Evolutionary conservation across 1,140 invertebrate genomes (phyloP), one percentile per base, ranked within the genome.

Genomic region (Mamestra configurata): DNA sequence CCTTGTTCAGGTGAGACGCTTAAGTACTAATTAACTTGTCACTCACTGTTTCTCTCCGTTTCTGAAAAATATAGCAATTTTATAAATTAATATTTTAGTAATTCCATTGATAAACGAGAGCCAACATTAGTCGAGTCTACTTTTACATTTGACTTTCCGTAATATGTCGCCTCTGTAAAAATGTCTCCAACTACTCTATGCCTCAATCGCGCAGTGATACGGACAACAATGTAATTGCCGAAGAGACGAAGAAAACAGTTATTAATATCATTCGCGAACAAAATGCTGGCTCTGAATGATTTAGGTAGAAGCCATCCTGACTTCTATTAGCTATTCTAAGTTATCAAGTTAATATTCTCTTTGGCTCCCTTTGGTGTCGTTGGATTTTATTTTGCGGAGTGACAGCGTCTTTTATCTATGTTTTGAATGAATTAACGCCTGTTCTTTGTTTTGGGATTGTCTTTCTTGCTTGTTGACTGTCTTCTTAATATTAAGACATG

Each of bases 241-340:
- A 77, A 70, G 85, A 89, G 89, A 91, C 86, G 89, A 87, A 93
- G 89, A 92, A 90, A 91, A 92, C 84, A 88, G 89, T 89, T 94
- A 94, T 92, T 94, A 94, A 94, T 92, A 91, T 85, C 79, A 85
- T 90, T 90, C 84, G 82, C 89, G 82, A 86, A 83, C 64, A 80
- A 79, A 55, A 79, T 35, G 61, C 77, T 46, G 27, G 64, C 84
- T 40, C 35, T 93, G 89, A 93, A 92, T 92, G 86, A 92, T 93
- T 93, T 89, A 93, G n/a, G n/a, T n/a, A n/a, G 24, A 49, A 64
- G 37, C 64, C 24, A 22, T 27, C 8, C 10, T 66, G 61, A 49
- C 66, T 10, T 31, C 24, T 76, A 76, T 76, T 76, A 75, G 72
- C 53, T 61, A 31, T 76, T 40, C 71, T 57, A 27, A 73, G 31